A percentile compares a stretch with the other conserved stretches of the same genome.
Conservation (phyloP, 2,113 vertebrate genomes). For the Hemichromis elongatus region DNA sequence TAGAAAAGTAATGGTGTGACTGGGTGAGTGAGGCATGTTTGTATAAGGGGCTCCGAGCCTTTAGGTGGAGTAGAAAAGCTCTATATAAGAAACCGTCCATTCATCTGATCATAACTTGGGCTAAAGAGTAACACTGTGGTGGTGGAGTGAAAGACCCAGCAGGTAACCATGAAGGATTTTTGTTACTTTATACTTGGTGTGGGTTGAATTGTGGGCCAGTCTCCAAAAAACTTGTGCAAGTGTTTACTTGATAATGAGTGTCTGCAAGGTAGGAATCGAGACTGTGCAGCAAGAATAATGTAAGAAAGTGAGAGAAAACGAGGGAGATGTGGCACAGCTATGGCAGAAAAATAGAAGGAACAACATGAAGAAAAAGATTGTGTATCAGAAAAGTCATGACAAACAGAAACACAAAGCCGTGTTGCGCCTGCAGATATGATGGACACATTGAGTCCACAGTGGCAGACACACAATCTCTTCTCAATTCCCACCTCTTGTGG, state of each 20-base stretch:
- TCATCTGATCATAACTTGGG: not conserved
- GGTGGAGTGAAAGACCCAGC: not conserved
- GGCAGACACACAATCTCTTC: not conserved
- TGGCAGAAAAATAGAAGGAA: not conserved
- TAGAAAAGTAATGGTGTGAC: not conserved
- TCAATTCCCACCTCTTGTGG: conserved; percentile 5
- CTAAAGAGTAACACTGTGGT: not conserved
- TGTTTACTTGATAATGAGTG: not conserved
- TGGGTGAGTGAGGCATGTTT: not conserved
- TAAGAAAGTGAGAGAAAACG: not conserved
- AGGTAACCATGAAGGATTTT: not conserved
- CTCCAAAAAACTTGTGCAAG: accelerated
- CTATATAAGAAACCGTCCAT: not conserved
- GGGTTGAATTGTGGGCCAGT: not conserved
- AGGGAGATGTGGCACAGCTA: not conserved
- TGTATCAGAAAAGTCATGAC: not conserved
- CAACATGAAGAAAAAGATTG: not conserved
- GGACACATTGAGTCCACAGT: not conserved
- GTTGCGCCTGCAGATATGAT: not conserved
- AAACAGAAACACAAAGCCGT: not conserved
- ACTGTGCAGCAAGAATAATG: not conserved
- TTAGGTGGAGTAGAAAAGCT: not conserved
- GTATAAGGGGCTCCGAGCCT: not conserved
- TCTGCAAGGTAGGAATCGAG: not conserved
- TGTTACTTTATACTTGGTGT: not conserved